Base-by-base conservation (phyloP, 2,797 vertebrate genomes). In the Falco naumanni region DNA sequence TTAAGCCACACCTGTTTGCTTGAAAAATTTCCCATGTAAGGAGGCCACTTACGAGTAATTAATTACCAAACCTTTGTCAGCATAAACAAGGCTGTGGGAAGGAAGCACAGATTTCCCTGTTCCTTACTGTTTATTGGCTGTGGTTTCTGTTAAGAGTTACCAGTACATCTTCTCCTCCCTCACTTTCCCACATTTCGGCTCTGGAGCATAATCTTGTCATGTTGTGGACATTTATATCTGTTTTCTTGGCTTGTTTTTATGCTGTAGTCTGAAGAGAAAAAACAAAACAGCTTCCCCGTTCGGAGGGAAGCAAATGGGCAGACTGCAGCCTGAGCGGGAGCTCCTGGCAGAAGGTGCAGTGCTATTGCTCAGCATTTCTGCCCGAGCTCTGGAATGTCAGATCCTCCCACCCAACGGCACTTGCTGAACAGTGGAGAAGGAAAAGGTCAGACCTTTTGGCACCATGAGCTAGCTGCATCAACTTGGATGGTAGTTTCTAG, bases 11-110 rank as follows among this genome's bases (percentile, higher is more conserved):
- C 96, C 97, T 96, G 92, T 91, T 96, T 77, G 90, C 86, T 89
- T 95, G 96, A 97, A 97, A 95, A 94, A 97, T 97, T 97, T 95
- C 88, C 96, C 74, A 85, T 50, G 56, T 96, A 96, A 96, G 90
- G 95, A 97, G 92, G 89, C 93, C 95, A 95, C 96, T 97, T 96
- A 93, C 43, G 89, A 95, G 93, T 96, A 97, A 97, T 96, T 97
- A 94, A 89, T 97, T 97, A 90, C 85, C 82, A 15, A 63, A 45
- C 48, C 83, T 94, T 87, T 83, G 92, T 95, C 93, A 97, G 90
- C 86, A 86, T 82, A 94, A 96, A 94, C 90, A 94, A 90, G 69
- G 74, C 66, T 69, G n/a, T 37, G 68, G 87, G 75, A 72, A 68
- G 47, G 16, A 45, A 88, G 95, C 81, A 45, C 47, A 74, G 84